Evolutionary conservation across 2,888 invertebrate genomes (phyloP), one percentile per base, ranked within the genome.

Genomic region (Gnatocerus cornutus): DNA sequence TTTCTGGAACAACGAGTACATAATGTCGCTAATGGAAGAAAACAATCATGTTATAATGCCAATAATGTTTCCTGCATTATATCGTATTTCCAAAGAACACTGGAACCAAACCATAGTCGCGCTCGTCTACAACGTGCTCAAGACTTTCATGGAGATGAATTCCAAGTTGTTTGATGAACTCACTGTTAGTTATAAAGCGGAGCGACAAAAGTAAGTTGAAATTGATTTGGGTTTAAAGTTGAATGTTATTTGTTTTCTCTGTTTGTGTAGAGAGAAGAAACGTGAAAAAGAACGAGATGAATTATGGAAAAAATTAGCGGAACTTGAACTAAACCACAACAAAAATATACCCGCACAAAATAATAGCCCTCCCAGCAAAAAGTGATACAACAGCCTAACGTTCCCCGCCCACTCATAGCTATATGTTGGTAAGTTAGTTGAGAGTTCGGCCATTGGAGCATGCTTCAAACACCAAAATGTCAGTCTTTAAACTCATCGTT

Each of bases 91-190:
- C 86, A 99, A 99, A 90, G 98, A 99, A 86, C 99, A 99, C 88
- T 99, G 99, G 99, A 99, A 99, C 88, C 99, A 98, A 88, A 99
- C 99, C 76, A 99, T 99, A 82, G 96, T 99, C 79, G 98, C 98
- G 71, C 92, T 99, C 81, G 98, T 99, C 81, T 99, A 99, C 89
- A 99, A 99, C 87, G 99, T 99, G 84, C 93, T 99, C 82, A 99
- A 99, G 88, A 94, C 99, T 67, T 99, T 99, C 88, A 99, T 99
- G 99, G 99, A 99, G 87, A 99, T 99, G 99, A 99, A 99, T 89
- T 98, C 98, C 84, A 98, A 98, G 87, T 90, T 99, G 78, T 99
- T 99, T 84, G 99, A 99, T 86, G 99, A 99, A 88, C 91, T 99
- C 85, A 96, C 99, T 83, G 94, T 97, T 83, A 96, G 96, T 87